phyloP scores from a whole-genome alignment of 2,113 vertebrate species.

The Rhizomys pruinosus region DNA sequence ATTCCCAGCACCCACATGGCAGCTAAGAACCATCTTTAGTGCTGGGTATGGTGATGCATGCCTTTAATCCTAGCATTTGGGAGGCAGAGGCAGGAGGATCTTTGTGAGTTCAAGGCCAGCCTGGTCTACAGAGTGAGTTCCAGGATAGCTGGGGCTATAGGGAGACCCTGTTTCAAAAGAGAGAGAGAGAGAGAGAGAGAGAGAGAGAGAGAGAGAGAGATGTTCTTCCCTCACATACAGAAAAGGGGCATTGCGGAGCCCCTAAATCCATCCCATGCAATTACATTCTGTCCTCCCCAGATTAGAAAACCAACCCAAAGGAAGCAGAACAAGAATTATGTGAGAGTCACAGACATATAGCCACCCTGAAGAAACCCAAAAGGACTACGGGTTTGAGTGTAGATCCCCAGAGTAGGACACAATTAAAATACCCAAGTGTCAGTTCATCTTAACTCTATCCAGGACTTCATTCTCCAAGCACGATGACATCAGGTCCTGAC shows the following conservation, averaged over 20 bases:
- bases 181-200: conserved; percentile 14
- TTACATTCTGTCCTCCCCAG: neutral
- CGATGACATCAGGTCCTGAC: neutral
- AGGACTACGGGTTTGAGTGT: neutral
- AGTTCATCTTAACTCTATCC: neutral
- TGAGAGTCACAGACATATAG: neutral
- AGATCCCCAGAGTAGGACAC: neutral
- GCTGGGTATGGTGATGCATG: too few species aligned
- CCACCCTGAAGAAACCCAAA: neutral
- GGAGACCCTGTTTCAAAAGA: too few species aligned
- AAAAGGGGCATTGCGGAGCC: neutral
- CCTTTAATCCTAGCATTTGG: too few species aligned
- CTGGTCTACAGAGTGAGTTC: too few species aligned
- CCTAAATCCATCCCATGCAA: neutral
- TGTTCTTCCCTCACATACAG: neutral
- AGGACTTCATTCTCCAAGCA: neutral
- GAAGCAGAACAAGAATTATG: neutral
- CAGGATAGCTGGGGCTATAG: too few species aligned
- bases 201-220: neutral
- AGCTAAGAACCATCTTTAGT: too few species aligned
- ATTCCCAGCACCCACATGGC: too few species aligned
- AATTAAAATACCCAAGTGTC: neutral
- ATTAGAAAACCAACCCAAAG: conserved; percentile 19
- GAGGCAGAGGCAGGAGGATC: too few species aligned
- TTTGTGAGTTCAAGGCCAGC: too few species aligned